These are phyloP conservation scores for Perdix hodgsoniae DNA, from an alignment of 2,797 vertebrate genomes.

Conservation along the genomic window DNA sequence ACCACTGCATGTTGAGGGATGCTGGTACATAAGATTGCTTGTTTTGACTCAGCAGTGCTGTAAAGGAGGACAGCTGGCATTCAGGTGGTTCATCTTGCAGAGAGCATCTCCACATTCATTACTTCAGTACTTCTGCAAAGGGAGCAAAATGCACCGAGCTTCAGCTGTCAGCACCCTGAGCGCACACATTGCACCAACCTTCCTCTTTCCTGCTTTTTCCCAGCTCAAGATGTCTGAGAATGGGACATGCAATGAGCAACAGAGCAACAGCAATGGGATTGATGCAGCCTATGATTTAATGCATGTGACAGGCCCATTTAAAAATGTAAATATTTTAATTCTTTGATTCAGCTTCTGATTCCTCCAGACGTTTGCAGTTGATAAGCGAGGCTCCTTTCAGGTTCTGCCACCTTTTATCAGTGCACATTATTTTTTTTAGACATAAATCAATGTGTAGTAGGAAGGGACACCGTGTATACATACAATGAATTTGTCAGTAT, in stretches of 20 bases:
- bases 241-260: background rate
- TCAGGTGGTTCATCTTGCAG: background rate
- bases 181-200: background rate
- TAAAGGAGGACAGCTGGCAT: background rate
- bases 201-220: background rate
- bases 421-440: slow-evolving; percentile 9
- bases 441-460: slow-evolving; percentile 6
- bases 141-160: background rate
- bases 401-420: slow-evolving; percentile 48
- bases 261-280: background rate
- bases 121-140: background rate
- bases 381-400: slow-evolving; percentile 43
- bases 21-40: background rate
- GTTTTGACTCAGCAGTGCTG: accelerated
- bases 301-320: background rate
- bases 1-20: accelerated
- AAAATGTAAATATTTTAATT: slow-evolving; percentile 59
- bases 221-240: background rate
- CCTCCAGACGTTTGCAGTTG: slow-evolving; percentile 29
- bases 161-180: background rate
- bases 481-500: background rate
- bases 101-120: background rate
- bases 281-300: background rate
- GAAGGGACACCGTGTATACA: background rate
- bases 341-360: slow-evolving; percentile 52